These are phyloP conservation scores for Chelon auratus DNA, from an alignment of 2,797 vertebrate species.

Conservation along the genomic window DNA sequence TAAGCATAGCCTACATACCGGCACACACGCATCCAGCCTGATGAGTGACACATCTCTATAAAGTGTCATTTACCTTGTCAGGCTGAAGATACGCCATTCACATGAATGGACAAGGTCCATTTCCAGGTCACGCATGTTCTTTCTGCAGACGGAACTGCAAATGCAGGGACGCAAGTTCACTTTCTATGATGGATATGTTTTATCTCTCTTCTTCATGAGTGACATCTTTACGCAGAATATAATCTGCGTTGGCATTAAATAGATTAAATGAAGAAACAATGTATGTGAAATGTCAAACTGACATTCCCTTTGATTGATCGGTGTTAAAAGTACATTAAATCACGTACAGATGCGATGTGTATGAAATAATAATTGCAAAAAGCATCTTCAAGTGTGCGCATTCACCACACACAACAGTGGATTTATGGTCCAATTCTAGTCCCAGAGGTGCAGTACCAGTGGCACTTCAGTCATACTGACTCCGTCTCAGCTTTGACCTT, in stretches of 20 bases:
- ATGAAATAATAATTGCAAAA: conserved; percentile 7
- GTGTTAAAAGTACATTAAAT: conserved; percentile 28
- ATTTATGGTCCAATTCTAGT: conserved; percentile 33
- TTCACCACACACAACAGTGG: conserved; percentile 35
- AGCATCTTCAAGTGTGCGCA: conserved; percentile 11
- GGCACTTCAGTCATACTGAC: conserved; percentile 66
- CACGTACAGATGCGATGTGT: conserved; percentile 1
- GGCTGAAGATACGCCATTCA: conserved; percentile 56
- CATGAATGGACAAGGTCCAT: conserved; percentile 62
- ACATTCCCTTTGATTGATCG: conserved; percentile 3
- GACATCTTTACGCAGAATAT: conserved; percentile 13
- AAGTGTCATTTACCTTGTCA: conserved; percentile 71
- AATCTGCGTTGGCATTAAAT: conserved; percentile 7
- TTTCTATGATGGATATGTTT: conserved; percentile 35
- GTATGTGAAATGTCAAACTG: neutral
- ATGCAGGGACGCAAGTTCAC: conserved; percentile 35
- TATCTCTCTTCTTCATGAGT: conserved; percentile 11
- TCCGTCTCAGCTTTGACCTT: conserved; percentile 83
- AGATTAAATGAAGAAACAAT: conserved; percentile 33
- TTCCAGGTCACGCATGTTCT: conserved; percentile 55
- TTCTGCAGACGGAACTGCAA: conserved; percentile 47
- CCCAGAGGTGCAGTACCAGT: conserved; percentile 68
- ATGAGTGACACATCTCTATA: conserved; percentile 60
- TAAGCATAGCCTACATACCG: conserved; percentile 52
- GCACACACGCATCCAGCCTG: conserved; percentile 30